Evolutionary conservation across 2,113 vertebrate genomes (phyloP).

Genomic region (Upupa epops): DNA sequence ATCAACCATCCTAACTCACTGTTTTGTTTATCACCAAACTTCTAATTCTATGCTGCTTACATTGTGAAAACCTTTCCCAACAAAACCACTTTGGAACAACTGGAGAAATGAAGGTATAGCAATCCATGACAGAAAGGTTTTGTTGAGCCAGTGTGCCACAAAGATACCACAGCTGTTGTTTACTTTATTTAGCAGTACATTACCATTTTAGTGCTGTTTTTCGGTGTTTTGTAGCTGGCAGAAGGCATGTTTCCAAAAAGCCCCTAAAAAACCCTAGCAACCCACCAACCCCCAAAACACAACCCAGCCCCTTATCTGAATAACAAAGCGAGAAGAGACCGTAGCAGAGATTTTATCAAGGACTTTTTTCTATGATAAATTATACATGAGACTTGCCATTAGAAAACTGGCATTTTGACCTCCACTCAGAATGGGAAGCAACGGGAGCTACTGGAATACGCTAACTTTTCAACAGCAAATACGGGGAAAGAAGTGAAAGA

Average conservation of each 20-base stretch:
- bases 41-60: not conserved
- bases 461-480: not conserved
- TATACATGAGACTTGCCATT: not conserved
- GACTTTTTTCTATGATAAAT: not conserved
- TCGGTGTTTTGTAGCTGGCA: not conserved
- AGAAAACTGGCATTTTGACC: not conserved
- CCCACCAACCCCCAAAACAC: not conserved
- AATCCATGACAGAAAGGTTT: not conserved
- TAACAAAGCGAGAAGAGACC: not conserved
- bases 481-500: not conserved
- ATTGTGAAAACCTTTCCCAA: not conserved
- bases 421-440: not conserved
- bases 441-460: not conserved
- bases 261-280: not conserved
- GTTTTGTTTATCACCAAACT: not conserved
- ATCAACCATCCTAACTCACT: not conserved
- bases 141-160: not conserved
- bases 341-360: not conserved
- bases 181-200: not conserved
- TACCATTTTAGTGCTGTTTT: not conserved
- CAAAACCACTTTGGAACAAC: not conserved
- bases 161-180: not conserved
- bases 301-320: not conserved
- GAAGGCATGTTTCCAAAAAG: not conserved
- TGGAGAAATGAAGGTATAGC: not conserved